Percentiles rank a stretch among this genome's conserved stretches.
Conservation (phyloP, 2,113 vertebrate species). For the Atrichornis clamosus region DNA sequence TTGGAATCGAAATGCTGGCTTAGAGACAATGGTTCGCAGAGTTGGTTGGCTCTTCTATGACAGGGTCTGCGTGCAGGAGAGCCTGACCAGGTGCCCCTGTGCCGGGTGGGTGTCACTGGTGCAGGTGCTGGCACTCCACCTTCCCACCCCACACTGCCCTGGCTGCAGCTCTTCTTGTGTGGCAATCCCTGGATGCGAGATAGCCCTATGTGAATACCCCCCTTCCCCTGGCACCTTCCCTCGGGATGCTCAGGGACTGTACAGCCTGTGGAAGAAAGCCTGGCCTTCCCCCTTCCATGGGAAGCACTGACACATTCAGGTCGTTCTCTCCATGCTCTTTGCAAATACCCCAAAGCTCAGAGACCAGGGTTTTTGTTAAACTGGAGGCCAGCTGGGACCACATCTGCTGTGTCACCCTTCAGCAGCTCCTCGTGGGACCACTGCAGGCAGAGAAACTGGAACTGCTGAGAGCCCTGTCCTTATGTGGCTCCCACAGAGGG, state of each 20-base stretch:
- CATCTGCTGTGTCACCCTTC: not conserved
- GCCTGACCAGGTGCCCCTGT: not conserved
- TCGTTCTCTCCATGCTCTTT: not conserved
- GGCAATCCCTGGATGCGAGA: rapidly evolving
- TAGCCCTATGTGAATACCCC: rapidly evolving
- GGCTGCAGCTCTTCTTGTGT: rapidly evolving
- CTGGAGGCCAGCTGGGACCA: not conserved
- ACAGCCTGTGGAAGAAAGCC: not conserved
- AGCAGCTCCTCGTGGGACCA: not conserved
- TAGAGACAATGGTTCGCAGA: not conserved
- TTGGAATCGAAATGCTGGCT: not conserved
- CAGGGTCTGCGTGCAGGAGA: rapidly evolving
- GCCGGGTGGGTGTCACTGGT: not conserved
- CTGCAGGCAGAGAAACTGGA: not conserved
- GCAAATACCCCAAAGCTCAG: not conserved
- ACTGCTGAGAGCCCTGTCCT: not conserved
- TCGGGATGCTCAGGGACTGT: rapidly evolving
- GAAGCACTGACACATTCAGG: not conserved
- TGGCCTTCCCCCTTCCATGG: rapidly evolving
- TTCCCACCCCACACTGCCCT: not conserved
- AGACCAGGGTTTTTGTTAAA: not conserved
- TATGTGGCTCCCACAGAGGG: not conserved
- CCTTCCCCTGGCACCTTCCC: not conserved
- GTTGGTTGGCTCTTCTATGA: not conserved
- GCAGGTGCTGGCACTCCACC: not conserved